Conservation (phyloP, 2,888 invertebrate genomes). For the Polyommatus icarus region DNA sequence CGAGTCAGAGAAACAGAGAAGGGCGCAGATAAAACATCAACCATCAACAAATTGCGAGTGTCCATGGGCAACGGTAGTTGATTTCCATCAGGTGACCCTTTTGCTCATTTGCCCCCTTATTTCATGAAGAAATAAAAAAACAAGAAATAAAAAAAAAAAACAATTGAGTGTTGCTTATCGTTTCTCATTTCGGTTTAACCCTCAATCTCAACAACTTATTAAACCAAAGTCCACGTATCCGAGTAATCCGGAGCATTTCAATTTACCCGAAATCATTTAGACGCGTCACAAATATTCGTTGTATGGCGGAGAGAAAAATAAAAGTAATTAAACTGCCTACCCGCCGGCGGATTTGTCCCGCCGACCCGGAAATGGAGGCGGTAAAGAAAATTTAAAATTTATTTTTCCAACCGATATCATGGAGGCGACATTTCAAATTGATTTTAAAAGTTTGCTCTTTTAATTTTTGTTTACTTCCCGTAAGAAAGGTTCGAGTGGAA, state of each 20-base stretch:
- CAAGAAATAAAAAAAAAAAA: no score
- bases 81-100: no score
- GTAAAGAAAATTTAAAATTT: slow-evolving; percentile 45
- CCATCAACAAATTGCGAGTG: no score
- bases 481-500: slow-evolving; percentile 10
- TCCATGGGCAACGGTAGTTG: no score
- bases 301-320: slow-evolving; percentile 52
- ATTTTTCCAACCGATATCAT: slow-evolving; percentile 41
- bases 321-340: slow-evolving; percentile 62
- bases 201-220: not conserved
- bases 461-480: slow-evolving; percentile 14
- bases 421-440: slow-evolving; percentile 28
- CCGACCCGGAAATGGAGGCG: slow-evolving; percentile 45
- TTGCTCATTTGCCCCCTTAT: no score
- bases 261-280: slow-evolving; percentile 41
- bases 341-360: slow-evolving; percentile 52
- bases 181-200: not conserved
- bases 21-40: no score
- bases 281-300: slow-evolving; percentile 48
- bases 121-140: no score
- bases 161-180: not conserved
- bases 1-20: no score
- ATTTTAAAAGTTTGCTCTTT: slow-evolving; percentile 32
- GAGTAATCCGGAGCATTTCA: slow-evolving; percentile 32
- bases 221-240: not conserved